Base-by-base conservation (phyloP, 2,888 invertebrate genomes). In the Cenopis cana region DNA sequence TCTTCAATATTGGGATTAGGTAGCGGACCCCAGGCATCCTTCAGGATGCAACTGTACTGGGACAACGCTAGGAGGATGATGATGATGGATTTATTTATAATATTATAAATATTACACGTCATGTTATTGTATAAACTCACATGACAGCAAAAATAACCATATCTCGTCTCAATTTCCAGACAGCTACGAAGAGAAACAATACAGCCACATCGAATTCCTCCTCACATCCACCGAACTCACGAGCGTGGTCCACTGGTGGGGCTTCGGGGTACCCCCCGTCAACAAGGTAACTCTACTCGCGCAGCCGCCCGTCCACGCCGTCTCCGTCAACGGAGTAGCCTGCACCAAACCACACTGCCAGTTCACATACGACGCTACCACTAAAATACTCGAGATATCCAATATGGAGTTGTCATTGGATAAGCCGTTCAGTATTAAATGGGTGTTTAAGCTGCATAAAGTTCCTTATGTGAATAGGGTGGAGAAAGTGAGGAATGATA, bases 101-200 rank as follows among this genome's bases (percentile, higher is more conserved):
- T n/a, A n/a, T n/a, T n/a, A n/a, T n/a, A n/a, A n/a, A n/a, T n/a
- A n/a, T n/a, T n/a, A n/a, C n/a, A n/a, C n/a, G n/a, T n/a, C n/a
- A n/a, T n/a, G n/a, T n/a, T n/a, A n/a, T n/a, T n/a, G 12, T 14
- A 41, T 12, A 14, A 14, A 0, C 41, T 4, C 0, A 14, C 4
- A 41, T 14, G 12, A 14, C 41, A 41, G 11, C 12, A 41, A 41
- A 41, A 36, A 12, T 59, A 12, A 68, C 74, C 52, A 17, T 18
- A 10, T 10, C 5, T 4, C n/a, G 1, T 46, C 46, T n/a, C 17
- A 41, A 41, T 6, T 49, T 60, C 10, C 89, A 95, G 95, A 95
- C 79, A 94, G 94, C 49, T 94, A 94, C 76, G 94, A 94, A 81
- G 95, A 95, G 77, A 93, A 93, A 69, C 93, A 93, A 75, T 95